Evolutionary conservation across 2,113 vertebrate genomes (phyloP), one percentile per base, ranked within the genome.

Genomic region (Corapipo altera): DNA sequence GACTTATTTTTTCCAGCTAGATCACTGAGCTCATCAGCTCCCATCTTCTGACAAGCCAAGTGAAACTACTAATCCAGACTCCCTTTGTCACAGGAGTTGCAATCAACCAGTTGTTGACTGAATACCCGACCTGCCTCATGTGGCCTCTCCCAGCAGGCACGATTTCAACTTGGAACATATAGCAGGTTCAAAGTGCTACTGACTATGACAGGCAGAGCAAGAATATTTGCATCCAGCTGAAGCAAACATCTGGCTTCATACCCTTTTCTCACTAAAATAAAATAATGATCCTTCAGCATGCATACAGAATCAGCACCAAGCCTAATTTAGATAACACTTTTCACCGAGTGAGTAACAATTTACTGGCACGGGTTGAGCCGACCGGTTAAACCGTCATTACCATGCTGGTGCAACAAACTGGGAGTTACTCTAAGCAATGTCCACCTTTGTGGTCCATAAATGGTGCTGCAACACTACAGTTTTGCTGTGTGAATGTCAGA

Each of bases 1-100:
- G 95, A 97, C 95, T 94, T 95, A 95, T 16, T 94, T 97, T 95
- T 97, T 93, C 96, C 96, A 95, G 69, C 83, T 81, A 77, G 75
- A 95, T 93, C 64, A 88, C 82, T 78, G 82, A 94, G 87, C 76
- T 95, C 92, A 93, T 88, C 90, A 88, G 78, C 82, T 96, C 79
- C 76, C 90, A 49, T 70, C 91, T 88, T 84, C 80, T 57, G 48
- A 84, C 88, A 95, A 96, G 95, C 72, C 90, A 93, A 95, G 79
- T 28, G 69, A 95, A 92, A 93, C 88, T 11, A 16, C 93, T 96
- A 96, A 93, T 93, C 95, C 9, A 0, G 85, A 69, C 48, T 94
- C 79, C 57, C 35, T 93, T 80, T 93, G 90, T 76, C 75, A 71
- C 57, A 48, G 61, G 65, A 74, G 82, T 41, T 88, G 95, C 48